A percentile compares a stretch with the other conserved stretches of the same genome.
Conservation (phyloP, 2,113 vertebrate species). For the Antechinus flavipes region DNA sequence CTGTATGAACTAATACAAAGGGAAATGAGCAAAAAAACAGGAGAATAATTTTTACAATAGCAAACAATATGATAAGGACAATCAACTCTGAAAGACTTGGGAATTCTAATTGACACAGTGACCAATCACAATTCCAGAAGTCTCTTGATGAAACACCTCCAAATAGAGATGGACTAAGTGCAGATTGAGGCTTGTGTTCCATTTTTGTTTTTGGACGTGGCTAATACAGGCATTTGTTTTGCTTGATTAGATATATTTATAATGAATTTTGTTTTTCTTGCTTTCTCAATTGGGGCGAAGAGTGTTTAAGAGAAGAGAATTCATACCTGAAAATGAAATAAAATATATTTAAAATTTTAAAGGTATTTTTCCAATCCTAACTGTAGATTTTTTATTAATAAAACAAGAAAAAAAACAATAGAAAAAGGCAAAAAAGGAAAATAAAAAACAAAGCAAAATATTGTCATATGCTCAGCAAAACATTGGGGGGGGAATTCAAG, state of each 20-base stretch:
- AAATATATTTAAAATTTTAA: no score
- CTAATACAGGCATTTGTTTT: neutral
- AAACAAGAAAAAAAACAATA: no score
- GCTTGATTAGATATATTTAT: neutral
- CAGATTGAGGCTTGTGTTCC: neutral
- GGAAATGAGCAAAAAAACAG: neutral
- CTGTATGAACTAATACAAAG: neutral
- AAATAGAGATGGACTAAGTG: neutral
- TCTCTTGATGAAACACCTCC: neutral
- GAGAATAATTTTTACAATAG: neutral
- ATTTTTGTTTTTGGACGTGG: neutral
- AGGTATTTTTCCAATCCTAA: no score
- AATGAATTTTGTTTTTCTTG: neutral
- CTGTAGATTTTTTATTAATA: no score
- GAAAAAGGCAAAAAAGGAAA: no score
- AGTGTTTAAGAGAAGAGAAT: neutral
- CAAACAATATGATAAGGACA: neutral
- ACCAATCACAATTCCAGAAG: neutral
- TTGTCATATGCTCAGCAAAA: no score
- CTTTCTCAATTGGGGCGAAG: neutral
- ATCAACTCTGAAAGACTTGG: neutral
- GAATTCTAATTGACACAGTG: neutral
- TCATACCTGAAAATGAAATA: neutral
- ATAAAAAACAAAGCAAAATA: no score
- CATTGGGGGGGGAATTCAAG: no score